A percentile compares a stretch with the other conserved stretches of the same genome.
phyloP scores from a whole-genome alignment of 2,797 vertebrate species.

The Leptodactylus fallax region DNA sequence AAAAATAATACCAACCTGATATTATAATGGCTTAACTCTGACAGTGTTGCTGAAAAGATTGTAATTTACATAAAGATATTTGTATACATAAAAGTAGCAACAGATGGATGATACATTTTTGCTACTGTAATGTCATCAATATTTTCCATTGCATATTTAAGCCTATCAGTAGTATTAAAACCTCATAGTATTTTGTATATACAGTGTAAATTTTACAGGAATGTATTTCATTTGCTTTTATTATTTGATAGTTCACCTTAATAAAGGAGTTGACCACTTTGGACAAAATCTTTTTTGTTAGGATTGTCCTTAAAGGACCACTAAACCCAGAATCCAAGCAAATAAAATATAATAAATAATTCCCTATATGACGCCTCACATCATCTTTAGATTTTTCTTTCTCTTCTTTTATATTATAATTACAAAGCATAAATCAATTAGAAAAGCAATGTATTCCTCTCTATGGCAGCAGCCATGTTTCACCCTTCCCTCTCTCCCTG shows the following conservation, averaged over 20 bases:
- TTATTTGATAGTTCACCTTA: not conserved
- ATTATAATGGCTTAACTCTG: not conserved
- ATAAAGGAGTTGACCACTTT: not conserved
- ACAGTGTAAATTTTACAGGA: not conserved
- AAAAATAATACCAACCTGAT: not conserved
- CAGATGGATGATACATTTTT: not conserved
- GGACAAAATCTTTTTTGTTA: not conserved
- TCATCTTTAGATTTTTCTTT: too few species aligned
- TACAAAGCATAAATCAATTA: too few species aligned
- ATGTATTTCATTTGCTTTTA: not conserved
- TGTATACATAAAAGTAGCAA: not conserved
- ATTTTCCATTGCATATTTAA: not conserved
- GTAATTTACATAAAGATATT: not conserved
- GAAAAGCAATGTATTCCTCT: too few species aligned
- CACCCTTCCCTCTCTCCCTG: too few species aligned
- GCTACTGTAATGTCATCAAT: not conserved
- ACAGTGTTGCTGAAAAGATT: not conserved
- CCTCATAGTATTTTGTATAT: not conserved
- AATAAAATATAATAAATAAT: too few species aligned
- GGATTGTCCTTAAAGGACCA: not conserved
- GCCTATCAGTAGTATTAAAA: not conserved
- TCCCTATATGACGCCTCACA: too few species aligned
- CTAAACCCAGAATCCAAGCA: too few species aligned
- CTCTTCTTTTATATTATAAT: too few species aligned
- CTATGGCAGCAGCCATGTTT: too few species aligned